Conservation (phyloP, 2,797 vertebrate species). For the Notoglanidium macrostoma region DNA sequence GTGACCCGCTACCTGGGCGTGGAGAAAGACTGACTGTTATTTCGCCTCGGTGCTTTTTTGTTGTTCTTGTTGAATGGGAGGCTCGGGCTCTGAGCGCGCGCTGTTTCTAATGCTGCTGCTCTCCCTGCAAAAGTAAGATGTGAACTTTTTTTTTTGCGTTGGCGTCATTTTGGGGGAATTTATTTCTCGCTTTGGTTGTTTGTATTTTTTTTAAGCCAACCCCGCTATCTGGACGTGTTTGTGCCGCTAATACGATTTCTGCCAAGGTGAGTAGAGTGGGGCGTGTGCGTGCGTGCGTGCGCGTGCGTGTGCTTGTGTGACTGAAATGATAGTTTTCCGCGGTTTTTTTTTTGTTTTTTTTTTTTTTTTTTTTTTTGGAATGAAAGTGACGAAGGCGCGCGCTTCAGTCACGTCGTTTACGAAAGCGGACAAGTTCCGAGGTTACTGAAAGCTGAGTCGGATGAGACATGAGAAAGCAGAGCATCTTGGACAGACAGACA, state of each 20-base stretch:
- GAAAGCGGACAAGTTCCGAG: background rate
- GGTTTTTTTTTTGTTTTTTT: background rate
- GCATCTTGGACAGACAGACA: background rate
- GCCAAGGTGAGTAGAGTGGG: constrained; percentile 78
- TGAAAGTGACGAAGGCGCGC: constrained; percentile 17
- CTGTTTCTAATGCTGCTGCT: background rate
- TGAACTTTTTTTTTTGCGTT: constrained; percentile 47
- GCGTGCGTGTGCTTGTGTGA: background rate
- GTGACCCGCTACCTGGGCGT: constrained; percentile 82
- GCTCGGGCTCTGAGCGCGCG: background rate
- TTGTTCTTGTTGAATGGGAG: constrained; percentile 14
- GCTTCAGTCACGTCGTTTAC: background rate
- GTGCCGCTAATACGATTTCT: constrained; percentile 54
- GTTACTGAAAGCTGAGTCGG: no score
- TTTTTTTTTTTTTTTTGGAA: background rate
- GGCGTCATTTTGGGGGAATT: constrained; percentile 35
- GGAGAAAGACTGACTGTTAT: constrained; percentile 68
- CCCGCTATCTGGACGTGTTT: constrained; percentile 51
- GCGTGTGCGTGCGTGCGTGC: background rate
- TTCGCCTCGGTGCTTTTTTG: constrained; percentile 34
- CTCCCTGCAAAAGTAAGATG: constrained; percentile 44
- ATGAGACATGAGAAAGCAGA: background rate
- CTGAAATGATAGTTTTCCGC: background rate
- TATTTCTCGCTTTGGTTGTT: constrained; percentile 23
- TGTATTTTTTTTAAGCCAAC: constrained; percentile 15